Percentiles rank a stretch among this genome's conserved stretches.
Evolutionary conservation across 2,797 vertebrate species (phyloP).

Genomic region (Clamator glandarius): DNA sequence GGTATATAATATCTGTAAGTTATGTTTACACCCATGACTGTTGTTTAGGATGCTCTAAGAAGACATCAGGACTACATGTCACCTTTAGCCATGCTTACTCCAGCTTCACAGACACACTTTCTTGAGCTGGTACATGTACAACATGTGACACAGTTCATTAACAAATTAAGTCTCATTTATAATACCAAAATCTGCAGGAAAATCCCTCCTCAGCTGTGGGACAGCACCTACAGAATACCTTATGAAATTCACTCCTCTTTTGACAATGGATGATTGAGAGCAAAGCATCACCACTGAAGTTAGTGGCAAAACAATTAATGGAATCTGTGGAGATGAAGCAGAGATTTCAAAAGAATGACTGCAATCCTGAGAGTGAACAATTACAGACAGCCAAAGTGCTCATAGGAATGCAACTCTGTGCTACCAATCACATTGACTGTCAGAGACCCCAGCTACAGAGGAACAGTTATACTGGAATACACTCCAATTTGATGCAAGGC

Average conservation of each 20-base stretch:
- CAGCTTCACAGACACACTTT: not conserved
- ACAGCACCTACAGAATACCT: not conserved
- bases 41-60: not conserved
- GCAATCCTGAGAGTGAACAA: not conserved
- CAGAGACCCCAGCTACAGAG: not conserved
- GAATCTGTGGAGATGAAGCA: not conserved
- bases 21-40: not conserved
- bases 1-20: not conserved
- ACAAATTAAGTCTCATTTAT: not conserved
- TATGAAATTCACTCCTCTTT: conserved; percentile 4
- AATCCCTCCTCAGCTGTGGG: not conserved
- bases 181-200: not conserved
- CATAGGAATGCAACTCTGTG: not conserved
- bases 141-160: not conserved
- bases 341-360: conserved; percentile 1
- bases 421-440: not conserved
- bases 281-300: not conserved
- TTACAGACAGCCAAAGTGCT: not conserved
- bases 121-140: not conserved
- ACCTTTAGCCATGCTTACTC: not conserved
- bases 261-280: conserved; percentile 6
- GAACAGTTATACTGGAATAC: conserved; percentile 20
- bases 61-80: not conserved
- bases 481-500: not conserved
- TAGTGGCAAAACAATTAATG: conserved; percentile 24